Evolutionary conservation across 2,888 invertebrate genomes (phyloP).

Genomic region (Megamerina dolium): DNA sequence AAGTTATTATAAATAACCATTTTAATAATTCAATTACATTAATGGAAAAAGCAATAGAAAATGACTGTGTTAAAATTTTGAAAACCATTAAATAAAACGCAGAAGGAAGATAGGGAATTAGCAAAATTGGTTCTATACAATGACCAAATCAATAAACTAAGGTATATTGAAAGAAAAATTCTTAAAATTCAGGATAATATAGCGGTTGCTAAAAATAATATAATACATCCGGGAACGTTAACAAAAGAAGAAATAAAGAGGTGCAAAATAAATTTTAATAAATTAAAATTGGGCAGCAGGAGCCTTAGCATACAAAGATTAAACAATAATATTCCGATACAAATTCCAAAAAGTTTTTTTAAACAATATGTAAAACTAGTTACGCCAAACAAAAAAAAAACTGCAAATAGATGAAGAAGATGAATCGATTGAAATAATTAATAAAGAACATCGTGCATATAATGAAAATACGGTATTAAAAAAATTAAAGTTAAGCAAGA

Average conservation of each 20-base stretch:
- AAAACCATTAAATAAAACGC: neutral
- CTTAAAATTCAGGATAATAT: conserved; percentile 4
- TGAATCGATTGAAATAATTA: conserved; percentile 3
- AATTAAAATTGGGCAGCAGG: conserved; percentile 3
- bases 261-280: conserved; percentile 7
- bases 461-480: conserved; percentile 2
- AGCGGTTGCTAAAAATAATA: conserved; percentile 5
- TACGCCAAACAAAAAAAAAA: conserved; percentile 3
- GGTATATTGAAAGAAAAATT: conserved; percentile 1
- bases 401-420: conserved; percentile 2
- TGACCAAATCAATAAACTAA: conserved; percentile 1
- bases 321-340: conserved; percentile 1
- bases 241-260: conserved; percentile 6
- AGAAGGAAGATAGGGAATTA: neutral
- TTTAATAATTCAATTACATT: neutral
- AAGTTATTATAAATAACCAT: conserved; percentile 4
- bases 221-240: conserved; percentile 3
- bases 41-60: neutral
- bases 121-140: neutral
- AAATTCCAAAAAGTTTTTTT: conserved; percentile 1
- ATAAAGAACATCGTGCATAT: conserved; percentile 3
- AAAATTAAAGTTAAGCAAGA: conserved; percentile 7
- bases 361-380: conserved; percentile 6
- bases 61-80: neutral
- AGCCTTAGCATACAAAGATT: neutral